phyloP scores from a whole-genome alignment of 1,140 invertebrate genomes.

The Ceratina japonica region DNA sequence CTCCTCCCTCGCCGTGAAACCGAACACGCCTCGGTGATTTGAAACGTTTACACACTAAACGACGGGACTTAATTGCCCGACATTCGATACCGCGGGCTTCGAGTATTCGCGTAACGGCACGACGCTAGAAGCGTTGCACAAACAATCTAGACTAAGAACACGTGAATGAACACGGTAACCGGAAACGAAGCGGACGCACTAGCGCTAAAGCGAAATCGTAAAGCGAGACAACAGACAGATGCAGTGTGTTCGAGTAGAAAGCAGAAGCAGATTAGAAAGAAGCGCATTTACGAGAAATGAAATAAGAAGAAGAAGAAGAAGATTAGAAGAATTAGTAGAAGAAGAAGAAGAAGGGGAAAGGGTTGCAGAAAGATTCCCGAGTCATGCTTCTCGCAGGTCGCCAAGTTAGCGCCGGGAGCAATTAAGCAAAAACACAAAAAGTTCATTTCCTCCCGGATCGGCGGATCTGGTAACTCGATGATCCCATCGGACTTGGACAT shows the following conservation, averaged over 20 bases:
- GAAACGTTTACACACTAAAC: conserved; percentile 8
- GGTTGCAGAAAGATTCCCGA: conserved; percentile 50
- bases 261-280: conserved; percentile 24
- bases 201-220: conserved; percentile 33
- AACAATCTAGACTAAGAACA: conserved; percentile 6
- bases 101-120: conserved; percentile 18
- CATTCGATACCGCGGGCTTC: conserved; percentile 16
- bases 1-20: not conserved
- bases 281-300: not conserved
- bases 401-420: conserved; percentile 41
- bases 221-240: conserved; percentile 19
- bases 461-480: conserved; percentile 23
- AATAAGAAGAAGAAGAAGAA: conserved; percentile 1
- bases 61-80: conserved; percentile 15
- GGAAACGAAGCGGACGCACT: conserved; percentile 19
- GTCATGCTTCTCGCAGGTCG: conserved; percentile 54
- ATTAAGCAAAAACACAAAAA: conserved; percentile 43
- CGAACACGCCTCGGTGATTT: too few species aligned
- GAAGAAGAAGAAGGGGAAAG: conserved; percentile 15
- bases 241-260: conserved; percentile 15
- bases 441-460: conserved; percentile 21
- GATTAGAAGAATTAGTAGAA: conserved; percentile 9
- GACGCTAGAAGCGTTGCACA: conserved; percentile 22
- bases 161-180: conserved; percentile 2
- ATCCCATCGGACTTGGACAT: conserved; percentile 21